Percentiles rank a stretch among this genome's conserved stretches.
Evolutionary conservation across 2,888 invertebrate species (phyloP).

Genomic region (Megamerina dolium): DNA sequence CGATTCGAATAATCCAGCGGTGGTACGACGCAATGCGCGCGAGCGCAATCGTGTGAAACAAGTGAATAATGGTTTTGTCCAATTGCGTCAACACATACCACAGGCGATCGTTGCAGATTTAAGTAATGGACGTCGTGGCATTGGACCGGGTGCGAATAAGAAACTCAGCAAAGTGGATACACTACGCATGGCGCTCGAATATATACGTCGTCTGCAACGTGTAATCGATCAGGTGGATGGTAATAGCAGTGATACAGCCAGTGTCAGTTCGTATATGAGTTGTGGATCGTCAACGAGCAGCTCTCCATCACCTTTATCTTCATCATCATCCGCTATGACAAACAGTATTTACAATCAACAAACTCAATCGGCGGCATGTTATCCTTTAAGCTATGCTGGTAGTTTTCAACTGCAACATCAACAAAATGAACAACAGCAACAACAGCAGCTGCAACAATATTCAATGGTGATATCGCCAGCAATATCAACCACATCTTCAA

Average conservation of each 20-base stretch:
- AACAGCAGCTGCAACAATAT: constrained; percentile 20
- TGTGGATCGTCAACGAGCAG: constrained; percentile 14
- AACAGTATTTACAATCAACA: constrained; percentile 4
- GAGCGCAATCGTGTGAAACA: constrained; percentile 93
- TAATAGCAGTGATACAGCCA: constrained; percentile 52
- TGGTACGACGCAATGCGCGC: constrained; percentile 84
- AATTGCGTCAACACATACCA: constrained; percentile 82
- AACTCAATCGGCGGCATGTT: constrained; percentile 10
- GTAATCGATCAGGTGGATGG: constrained; percentile 46
- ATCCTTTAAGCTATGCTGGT: constrained; percentile 20
- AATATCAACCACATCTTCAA: constrained; percentile 26
- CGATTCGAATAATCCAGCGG: constrained; percentile 61
- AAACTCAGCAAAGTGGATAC: constrained; percentile 89
- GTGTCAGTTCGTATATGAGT: constrained; percentile 28
- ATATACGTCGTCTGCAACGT: constrained; percentile 75
- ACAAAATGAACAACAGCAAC: constrained; percentile 20
- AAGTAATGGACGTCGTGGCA: constrained; percentile 59
- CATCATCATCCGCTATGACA: constrained; percentile 21
- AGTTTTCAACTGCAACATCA: constrained; percentile 26
- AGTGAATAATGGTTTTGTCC: constrained; percentile 89
- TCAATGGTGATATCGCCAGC: constrained; percentile 31
- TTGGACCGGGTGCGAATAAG: constrained; percentile 63
- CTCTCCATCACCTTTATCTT: constrained; percentile 24
- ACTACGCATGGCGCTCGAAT: constrained; percentile 80
- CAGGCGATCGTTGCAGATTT: constrained; percentile 68